Base-by-base conservation (phyloP, 2,113 vertebrate species). In the Hippopotamus amphibius region DNA sequence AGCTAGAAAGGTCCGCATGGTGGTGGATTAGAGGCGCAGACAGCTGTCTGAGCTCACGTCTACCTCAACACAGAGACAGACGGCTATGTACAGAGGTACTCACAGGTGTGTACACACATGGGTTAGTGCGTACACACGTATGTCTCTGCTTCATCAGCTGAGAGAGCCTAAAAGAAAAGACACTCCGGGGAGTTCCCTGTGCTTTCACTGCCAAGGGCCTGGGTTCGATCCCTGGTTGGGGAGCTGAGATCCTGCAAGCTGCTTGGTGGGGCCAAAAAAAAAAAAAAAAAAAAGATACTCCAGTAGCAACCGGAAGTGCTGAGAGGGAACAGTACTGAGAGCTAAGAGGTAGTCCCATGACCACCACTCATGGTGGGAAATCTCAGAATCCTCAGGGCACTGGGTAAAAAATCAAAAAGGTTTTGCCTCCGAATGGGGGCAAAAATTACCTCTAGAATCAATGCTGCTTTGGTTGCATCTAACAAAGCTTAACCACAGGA, bases 1-100 rank as follows among this genome's bases (percentile, higher is more conserved):
- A 14, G 65, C 9, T 6, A 30, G 22, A 7, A 17, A 2, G 37
- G 8, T 1, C 53, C 12, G 0, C 0, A 9, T 26, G 41, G 41
- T 5, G 5, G n/a, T 8, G 22, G 37, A 8, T 16, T 6, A 33
- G 17, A 30, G 61, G 6, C 4, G 26, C n/a, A 53, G 43, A 76
- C n/a, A 4, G 4, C 13, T 33, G 81, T 8, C 0, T 41, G 71
- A 79, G 28, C 16, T 17, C 22, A 16, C 2, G n/a, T 63, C 19
- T 16, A 19, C 46, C 13, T 17, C 46, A 19, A 48, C 48, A 41
- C 13, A 41, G 43, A 46, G 16, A 19, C 9, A 26, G 50, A 13
- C 3, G 26, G 50, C 6, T 30, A 33, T 5, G 0, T 14, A 26
- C 4, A 50, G 59, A 85, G 16, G 50, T 17, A 28, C 6, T 43